Conservation (phyloP, 2,888 invertebrate genomes). For the Chaetoderma sp. region DNA sequence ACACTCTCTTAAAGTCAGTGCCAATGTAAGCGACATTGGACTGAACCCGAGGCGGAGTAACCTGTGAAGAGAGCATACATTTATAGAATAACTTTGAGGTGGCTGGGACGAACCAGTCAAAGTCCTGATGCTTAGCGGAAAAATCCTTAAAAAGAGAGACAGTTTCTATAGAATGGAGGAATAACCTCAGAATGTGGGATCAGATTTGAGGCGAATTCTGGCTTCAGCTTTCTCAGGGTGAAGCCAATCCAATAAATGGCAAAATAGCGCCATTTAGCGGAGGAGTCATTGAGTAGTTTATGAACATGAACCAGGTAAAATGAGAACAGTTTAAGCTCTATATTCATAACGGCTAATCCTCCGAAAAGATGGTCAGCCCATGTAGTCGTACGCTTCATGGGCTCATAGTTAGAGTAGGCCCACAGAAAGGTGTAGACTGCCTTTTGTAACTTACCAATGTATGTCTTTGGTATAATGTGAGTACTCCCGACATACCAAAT, state of each 20-base stretch:
- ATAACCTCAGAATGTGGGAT: slow-evolving; percentile 24
- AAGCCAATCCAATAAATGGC: slow-evolving; percentile 31
- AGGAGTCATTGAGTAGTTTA: slow-evolving; percentile 4
- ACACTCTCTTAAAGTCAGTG: not conserved
- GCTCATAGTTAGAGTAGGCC: not conserved
- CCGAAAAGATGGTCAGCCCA: not conserved
- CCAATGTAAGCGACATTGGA: no score
- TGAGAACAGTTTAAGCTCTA: slow-evolving; percentile 1
- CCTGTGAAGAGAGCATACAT: no score
- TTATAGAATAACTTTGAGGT: not conserved
- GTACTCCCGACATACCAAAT: slow-evolving; percentile 1
- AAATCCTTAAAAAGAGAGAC: not conserved
- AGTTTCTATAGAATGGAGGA: slow-evolving; percentile 15
- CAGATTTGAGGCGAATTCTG: slow-evolving; percentile 3
- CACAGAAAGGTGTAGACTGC: not conserved
- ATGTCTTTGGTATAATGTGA: not conserved
- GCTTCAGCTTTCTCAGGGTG: slow-evolving; percentile 4
- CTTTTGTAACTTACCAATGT: not conserved
- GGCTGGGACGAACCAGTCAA: not conserved
- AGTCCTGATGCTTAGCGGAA: not conserved
- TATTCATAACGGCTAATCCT: slow-evolving; percentile 11
- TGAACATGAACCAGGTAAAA: slow-evolving; percentile 10
- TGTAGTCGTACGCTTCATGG: not conserved
- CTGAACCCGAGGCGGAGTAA: no score
- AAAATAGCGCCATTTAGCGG: slow-evolving; percentile 25